Percentiles rank a stretch among this genome's conserved stretches.
Conservation (phyloP, 2,113 vertebrate species). For the Malurus cyaneus region DNA sequence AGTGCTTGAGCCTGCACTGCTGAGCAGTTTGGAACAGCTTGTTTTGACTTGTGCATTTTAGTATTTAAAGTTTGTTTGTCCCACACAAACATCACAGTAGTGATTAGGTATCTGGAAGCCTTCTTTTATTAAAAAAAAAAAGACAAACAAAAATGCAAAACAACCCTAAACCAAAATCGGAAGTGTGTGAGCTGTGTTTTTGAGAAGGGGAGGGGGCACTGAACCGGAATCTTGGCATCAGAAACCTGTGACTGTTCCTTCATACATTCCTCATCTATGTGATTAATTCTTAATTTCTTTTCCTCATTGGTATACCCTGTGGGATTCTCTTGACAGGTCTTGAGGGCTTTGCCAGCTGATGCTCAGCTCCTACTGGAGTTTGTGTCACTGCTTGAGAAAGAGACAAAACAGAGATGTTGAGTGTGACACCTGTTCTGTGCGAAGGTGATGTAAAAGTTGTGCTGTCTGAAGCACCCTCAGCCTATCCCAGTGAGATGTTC, state of each 20-base stretch:
- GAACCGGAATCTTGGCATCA: background rate
- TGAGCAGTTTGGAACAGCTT: slow-evolving; percentile 31
- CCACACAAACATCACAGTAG: slow-evolving; percentile 24
- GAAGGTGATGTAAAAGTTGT: background rate
- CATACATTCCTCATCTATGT: background rate
- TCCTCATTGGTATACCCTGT: background rate
- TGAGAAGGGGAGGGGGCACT: background rate
- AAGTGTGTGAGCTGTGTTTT: background rate
- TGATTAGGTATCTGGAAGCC: background rate
- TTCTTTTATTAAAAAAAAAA: slow-evolving; percentile 41
- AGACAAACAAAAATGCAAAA: background rate
- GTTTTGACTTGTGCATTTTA: slow-evolving; percentile 33
- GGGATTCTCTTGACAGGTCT: background rate
- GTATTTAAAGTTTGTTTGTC: slow-evolving; percentile 14
- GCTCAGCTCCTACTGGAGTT: background rate
- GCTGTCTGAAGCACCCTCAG: background rate
- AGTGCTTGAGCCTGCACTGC: slow-evolving; percentile 43
- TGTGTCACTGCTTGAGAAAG: background rate
- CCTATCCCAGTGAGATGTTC: background rate
- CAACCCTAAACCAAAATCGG: background rate
- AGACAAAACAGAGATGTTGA: background rate
- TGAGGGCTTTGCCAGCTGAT: background rate
- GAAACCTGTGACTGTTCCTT: background rate
- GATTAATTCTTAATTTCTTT: background rate
- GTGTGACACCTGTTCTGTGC: accelerated